These are phyloP conservation scores for Leucophenga montana DNA, from an alignment of 2,888 invertebrate genomes.

Conservation along the genomic window DNA sequence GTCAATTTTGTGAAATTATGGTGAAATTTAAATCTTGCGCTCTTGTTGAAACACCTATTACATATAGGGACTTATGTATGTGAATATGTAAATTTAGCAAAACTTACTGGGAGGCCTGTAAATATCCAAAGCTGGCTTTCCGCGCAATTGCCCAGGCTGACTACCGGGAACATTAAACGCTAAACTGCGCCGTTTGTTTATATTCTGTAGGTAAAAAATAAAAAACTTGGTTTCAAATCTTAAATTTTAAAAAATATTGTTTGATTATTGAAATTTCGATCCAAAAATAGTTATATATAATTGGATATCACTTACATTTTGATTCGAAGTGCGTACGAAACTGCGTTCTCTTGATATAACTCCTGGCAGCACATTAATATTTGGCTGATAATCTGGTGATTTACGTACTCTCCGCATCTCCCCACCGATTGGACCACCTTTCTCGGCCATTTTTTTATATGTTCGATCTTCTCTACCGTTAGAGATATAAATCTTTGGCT, in stretches of 20 bases:
- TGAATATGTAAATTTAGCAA: not conserved
- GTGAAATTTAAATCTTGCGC: too few species aligned
- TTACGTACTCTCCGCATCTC: conserved; percentile 68
- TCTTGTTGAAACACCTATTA: not conserved
- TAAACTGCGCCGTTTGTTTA: conserved; percentile 82
- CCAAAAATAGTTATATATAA: not conserved
- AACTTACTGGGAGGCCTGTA: conserved; percentile 89
- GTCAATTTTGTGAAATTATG: too few species aligned
- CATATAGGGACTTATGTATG: not conserved
- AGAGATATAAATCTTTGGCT: conserved; percentile 55
- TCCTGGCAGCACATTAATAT: conserved; percentile 59
- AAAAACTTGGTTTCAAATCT: not conserved
- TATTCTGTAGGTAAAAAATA: conserved; percentile 72
- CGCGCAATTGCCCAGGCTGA: conserved; percentile 72
- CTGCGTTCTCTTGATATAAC: conserved; percentile 82
- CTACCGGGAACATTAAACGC: conserved; percentile 77
- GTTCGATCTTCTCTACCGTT: not conserved
- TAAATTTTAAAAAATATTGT: too few species aligned
- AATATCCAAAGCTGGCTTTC: conserved; percentile 90
- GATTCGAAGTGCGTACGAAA: conserved; percentile 78
- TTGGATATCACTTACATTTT: conserved; percentile 71
- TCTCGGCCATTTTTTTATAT: conserved; percentile 65
- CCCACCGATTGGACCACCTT: conserved; percentile 35
- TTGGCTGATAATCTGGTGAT: conserved; percentile 71
- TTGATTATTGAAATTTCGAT: not conserved